phyloP scores from a whole-genome alignment of 2,797 vertebrate genomes.

The Cyprinella venusta region DNA sequence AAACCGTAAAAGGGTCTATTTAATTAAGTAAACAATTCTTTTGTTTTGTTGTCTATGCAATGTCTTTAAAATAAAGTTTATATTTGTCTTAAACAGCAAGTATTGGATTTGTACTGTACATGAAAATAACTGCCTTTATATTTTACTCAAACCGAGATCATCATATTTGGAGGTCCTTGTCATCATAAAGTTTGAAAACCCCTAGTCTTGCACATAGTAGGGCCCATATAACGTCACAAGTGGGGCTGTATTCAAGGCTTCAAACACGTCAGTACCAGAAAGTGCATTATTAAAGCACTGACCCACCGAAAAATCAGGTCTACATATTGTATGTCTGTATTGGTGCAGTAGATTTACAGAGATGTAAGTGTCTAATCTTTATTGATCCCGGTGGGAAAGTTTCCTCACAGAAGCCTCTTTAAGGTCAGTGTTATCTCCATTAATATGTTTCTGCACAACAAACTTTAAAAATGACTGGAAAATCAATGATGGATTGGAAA shows the following conservation, averaged over 20 bases:
- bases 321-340: background rate
- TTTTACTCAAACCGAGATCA: background rate
- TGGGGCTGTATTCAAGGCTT: constrained; percentile 4
- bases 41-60: background rate
- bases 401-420: constrained; percentile 10
- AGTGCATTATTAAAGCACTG: constrained; percentile 29
- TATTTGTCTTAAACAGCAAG: background rate
- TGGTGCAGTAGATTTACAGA: background rate
- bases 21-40: background rate
- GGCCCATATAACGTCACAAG: background rate
- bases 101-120: background rate
- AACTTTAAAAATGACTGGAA: constrained; percentile 7
- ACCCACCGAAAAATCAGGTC: constrained; percentile 6
- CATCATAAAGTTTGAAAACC: background rate
- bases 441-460: constrained; percentile 9
- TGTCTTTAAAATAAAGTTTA: background rate
- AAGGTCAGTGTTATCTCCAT: constrained; percentile 23
- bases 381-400: constrained; percentile 18
- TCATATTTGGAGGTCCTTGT: background rate
- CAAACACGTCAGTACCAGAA: background rate
- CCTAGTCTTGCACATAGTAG: background rate
- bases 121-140: background rate
- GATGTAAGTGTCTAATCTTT: background rate
- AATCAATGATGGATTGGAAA: background rate
- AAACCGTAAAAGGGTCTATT: too few species aligned